A percentile compares a stretch with the other conserved stretches of the same genome.
Evolutionary conservation across 2,888 invertebrate species (phyloP).

Genomic region (Tigriopus californicus): DNA sequence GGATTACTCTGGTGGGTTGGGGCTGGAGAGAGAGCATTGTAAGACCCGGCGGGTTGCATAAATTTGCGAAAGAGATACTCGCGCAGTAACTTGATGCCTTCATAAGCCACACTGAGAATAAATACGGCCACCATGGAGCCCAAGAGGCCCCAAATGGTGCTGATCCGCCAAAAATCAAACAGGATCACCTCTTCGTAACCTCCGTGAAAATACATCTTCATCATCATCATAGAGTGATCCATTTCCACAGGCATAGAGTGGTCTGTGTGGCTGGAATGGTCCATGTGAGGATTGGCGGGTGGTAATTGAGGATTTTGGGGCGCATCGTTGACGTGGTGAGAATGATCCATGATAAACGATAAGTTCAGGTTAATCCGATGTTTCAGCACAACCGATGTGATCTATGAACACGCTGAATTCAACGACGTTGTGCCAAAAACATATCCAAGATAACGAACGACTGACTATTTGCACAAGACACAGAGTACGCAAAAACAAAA

Average conservation of each 20-base stretch:
- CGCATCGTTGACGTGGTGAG: no score
- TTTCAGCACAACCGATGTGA: no score
- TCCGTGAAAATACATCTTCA: constrained; percentile 52
- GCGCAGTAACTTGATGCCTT: constrained; percentile 77
- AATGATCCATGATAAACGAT: no score
- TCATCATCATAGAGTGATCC: constrained; percentile 4
- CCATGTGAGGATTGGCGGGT: no score
- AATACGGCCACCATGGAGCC: constrained; percentile 82
- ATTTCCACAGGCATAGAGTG: neutral
- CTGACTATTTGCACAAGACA: no score
- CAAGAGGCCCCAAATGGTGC: constrained; percentile 50
- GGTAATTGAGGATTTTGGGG: no score
- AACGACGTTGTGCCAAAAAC: no score
- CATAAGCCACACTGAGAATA: constrained; percentile 76
- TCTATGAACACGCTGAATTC: no score
- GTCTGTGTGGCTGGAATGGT: no score
- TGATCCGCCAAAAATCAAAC: constrained; percentile 49
- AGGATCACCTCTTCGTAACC: constrained; percentile 52
- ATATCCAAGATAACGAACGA: no score
- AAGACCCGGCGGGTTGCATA: neutral
- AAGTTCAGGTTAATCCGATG: no score
- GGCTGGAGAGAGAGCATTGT: neutral
- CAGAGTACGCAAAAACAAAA: no score
- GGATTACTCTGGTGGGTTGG: neutral
- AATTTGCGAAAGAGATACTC: neutral